Evolutionary conservation across 1,140 invertebrate species (phyloP), one percentile per base, ranked within the genome.

Genomic region (Pantala flavescens): DNA sequence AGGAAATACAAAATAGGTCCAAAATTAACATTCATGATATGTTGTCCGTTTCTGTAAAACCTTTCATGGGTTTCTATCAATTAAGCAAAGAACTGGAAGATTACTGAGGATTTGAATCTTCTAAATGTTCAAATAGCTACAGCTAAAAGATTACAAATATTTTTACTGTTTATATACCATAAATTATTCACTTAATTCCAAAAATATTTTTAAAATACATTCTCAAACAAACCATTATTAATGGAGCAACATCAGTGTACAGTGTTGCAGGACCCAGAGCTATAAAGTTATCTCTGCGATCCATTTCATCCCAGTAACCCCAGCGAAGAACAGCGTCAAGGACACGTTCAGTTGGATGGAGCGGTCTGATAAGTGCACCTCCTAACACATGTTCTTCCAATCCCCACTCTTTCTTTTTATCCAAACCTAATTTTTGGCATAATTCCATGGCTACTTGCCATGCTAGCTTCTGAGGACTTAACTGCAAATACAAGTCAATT

Each of bases 301-400:
- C 91, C 5, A 86, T 85, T 71, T 92, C 88, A 70, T 93, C 89
- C 94, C 94, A 96, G 76, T 91, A 91, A 0, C 91, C 88, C 94
- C 94, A 97, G 70, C 88, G 85, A 9, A 89, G 83, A 0, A 88
- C 87, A 5, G 87, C 85, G 76, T 88, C 86, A 12, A 94, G 83
- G 14, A 96, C 87, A 74, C 89, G 86, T 78, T 94, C 92, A 42
- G 88, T 86, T 76, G 92, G 88, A 82, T 95, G 93, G 19, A 97
- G 83, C 0, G 92, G 90, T 9, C 94, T 83, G 74, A 88, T 86
- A 79, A 95, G 80, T 19, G 87, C 85, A 43, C 89, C 90, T 75
- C 88, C 87, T 75, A 91, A 85, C 74, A 94, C 88, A 0, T 90
- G 88, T 82, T 95, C 93, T 79, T 92, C 89, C 0, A 95, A 78